Evolutionary conservation across 2,797 vertebrate species (phyloP).

Genomic region (Micrastur ruficollis): DNA sequence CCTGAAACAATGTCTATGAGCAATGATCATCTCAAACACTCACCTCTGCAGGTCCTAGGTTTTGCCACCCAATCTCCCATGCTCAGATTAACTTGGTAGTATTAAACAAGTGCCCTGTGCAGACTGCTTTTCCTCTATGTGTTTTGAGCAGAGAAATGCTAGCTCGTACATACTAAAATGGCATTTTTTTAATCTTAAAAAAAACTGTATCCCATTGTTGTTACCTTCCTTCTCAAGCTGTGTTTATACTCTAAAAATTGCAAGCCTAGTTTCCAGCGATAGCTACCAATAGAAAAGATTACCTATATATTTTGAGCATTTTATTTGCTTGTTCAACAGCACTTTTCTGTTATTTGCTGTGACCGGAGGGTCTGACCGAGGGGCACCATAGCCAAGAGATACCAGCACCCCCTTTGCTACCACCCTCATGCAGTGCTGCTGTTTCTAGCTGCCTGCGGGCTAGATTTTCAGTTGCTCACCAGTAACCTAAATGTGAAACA

Average conservation of each 20-base stretch:
- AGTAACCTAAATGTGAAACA: too few species aligned
- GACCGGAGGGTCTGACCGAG: not conserved
- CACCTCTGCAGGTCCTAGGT: not conserved
- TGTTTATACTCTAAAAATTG: slow-evolving; percentile 1
- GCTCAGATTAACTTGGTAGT: not conserved
- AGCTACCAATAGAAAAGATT: slow-evolving; percentile 3
- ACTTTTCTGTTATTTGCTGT: not conserved
- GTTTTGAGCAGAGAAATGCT: not conserved
- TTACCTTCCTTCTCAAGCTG: not conserved
- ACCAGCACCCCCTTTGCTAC: not conserved
- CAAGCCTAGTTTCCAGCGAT: not conserved
- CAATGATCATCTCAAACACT: not conserved
- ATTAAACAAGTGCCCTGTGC: not conserved
- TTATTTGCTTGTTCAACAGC: not conserved
- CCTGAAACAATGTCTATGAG: not conserved
- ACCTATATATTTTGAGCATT: not conserved
- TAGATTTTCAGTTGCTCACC: not conserved
- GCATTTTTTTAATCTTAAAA: not conserved
- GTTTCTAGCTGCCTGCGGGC: rapidly evolving
- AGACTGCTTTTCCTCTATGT: not conserved
- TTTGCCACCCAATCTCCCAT: not conserved
- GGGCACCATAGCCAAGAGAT: not conserved
- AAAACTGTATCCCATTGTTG: not conserved
- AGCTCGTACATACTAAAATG: not conserved
- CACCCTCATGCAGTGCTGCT: rapidly evolving